Conservation (phyloP, 2,797 vertebrate genomes). For the Zenarchopterus dispar region DNA sequence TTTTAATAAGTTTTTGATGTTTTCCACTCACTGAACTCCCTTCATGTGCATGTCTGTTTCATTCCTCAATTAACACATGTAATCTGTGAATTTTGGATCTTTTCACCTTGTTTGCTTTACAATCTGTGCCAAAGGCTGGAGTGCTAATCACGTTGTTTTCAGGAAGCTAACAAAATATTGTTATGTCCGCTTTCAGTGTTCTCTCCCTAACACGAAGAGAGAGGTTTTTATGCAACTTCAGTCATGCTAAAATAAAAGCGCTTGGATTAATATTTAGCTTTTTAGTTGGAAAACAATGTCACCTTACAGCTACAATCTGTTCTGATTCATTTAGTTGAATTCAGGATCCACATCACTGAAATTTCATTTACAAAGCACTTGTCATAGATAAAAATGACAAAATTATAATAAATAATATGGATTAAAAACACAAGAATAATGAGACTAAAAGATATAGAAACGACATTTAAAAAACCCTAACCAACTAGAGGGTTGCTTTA, state of each 20-base stretch:
- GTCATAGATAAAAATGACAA: no score
- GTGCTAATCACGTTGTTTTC: slow-evolving; percentile 11
- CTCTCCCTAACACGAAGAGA: background rate
- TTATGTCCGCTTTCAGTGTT: slow-evolving; percentile 8
- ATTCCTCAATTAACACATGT: slow-evolving; percentile 47
- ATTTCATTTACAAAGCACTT: no score
- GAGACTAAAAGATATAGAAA: no score
- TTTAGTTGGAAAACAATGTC: no score
- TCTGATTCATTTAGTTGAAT: no score
- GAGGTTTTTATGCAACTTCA: background rate
- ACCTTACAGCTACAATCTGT: no score
- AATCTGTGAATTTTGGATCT: slow-evolving; percentile 11
- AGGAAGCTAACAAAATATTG: slow-evolving; percentile 16
- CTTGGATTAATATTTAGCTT: background rate
- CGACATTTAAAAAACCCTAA: no score
- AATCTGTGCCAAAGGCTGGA: slow-evolving; percentile 2
- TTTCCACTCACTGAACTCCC: slow-evolving; percentile 2
- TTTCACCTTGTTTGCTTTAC: slow-evolving; percentile 13
- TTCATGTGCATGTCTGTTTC: slow-evolving; percentile 22
- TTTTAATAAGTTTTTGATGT: background rate
- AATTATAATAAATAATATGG: no score
- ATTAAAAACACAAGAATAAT: no score
- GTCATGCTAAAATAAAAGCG: background rate
- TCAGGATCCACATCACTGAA: no score
- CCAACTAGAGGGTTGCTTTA: no score